phyloP scores from a whole-genome alignment of 2,113 vertebrate genomes.

The Clarias macrocephalus region DNA sequence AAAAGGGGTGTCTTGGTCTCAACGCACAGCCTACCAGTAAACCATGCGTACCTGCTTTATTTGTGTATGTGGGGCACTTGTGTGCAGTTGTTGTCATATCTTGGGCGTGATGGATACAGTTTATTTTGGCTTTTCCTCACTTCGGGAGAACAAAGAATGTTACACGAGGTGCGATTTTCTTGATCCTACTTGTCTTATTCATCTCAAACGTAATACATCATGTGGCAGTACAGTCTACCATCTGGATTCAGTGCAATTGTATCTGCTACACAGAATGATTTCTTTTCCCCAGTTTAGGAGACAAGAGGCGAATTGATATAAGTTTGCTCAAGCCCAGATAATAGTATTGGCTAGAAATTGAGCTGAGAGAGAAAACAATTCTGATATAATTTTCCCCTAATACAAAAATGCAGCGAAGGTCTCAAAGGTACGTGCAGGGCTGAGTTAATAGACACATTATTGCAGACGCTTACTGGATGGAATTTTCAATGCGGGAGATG shows the following conservation, averaged over 20 bases:
- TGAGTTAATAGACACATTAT: conserved; percentile 24
- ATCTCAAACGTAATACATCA: background rate
- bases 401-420: background rate
- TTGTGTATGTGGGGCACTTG: background rate
- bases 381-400: conserved; percentile 15
- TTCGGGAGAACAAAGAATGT: background rate
- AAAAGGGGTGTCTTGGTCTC: background rate
- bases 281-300: background rate
- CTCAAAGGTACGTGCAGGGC: background rate
- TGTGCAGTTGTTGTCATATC: conserved; percentile 26
- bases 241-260: background rate
- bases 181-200: conserved; percentile 9
- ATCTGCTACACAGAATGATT: background rate
- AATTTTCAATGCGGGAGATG: conserved; percentile 94
- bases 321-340: conserved; percentile 11
- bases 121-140: conserved; percentile 13
- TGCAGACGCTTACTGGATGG: conserved; percentile 90
- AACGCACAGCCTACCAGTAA: background rate
- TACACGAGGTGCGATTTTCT: background rate
- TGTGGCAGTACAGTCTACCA: background rate
- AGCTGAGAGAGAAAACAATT: background rate
- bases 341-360: conserved; percentile 13
- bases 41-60: background rate
- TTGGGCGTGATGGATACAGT: conserved; percentile 21
- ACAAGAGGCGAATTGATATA: background rate